Percentiles rank a stretch among this genome's conserved stretches.
Conservation (phyloP, 2,888 invertebrate species). For the Drosophila nigricruria region DNA sequence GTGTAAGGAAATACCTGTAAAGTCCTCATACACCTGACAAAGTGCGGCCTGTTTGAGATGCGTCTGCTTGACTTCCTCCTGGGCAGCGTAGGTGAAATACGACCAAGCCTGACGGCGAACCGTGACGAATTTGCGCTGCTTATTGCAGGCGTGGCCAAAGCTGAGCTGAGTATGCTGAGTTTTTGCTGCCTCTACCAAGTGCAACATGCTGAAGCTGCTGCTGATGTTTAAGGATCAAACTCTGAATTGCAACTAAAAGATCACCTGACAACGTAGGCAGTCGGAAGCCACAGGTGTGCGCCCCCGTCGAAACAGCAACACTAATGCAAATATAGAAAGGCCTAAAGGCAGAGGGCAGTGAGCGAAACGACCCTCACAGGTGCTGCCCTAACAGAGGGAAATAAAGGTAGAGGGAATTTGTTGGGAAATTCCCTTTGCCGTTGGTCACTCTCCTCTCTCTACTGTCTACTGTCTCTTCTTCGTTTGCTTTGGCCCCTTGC, state of each 20-base stretch:
- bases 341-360: constrained; percentile 35
- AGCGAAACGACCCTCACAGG: constrained; percentile 59
- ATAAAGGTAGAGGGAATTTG: too few relatives aligned
- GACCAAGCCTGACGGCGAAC: constrained; percentile 61
- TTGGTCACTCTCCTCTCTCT: constrained; percentile 5
- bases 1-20: constrained; percentile 64
- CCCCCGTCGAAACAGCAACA: constrained; percentile 6
- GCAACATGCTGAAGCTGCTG: constrained; percentile 54
- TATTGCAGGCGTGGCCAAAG: constrained; percentile 20
- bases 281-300: constrained; percentile 70
- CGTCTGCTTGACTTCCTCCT: constrained; percentile 55
- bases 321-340: constrained; percentile 16
- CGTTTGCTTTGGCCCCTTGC: constrained; percentile 38
- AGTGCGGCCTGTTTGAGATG: constrained; percentile 63
- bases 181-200: constrained; percentile 39
- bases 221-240: constrained; percentile 59
- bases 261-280: constrained; percentile 43
- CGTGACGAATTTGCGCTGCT: constrained; percentile 55
- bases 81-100: constrained; percentile 61
- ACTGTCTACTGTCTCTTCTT: constrained; percentile 5
- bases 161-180: constrained; percentile 23
- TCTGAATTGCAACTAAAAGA: constrained; percentile 62
- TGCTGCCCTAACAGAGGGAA: constrained; percentile 39
- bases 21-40: constrained; percentile 75
- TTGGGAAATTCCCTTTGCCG: constrained; percentile 67